These are phyloP conservation scores for Drosophila murphyi DNA, from an alignment of 1,140 invertebrate genomes.

Conservation along the genomic window DNA sequence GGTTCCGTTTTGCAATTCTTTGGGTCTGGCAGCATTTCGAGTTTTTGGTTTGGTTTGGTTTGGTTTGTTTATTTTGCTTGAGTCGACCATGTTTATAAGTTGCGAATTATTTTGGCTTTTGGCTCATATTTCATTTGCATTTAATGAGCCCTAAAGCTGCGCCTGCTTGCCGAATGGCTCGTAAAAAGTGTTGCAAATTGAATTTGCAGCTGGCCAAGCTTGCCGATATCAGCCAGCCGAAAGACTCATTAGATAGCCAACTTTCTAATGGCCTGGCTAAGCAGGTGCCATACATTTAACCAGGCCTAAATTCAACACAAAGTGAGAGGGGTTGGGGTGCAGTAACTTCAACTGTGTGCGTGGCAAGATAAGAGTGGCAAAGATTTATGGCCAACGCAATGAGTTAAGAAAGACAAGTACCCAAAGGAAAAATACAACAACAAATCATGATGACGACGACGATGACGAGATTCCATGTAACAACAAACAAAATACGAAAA, in stretches of 20 bases:
- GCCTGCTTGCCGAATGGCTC: conserved; percentile 14
- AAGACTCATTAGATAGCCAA: conserved; percentile 57
- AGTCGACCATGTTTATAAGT: conserved; percentile 24
- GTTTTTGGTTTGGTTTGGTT: not conserved
- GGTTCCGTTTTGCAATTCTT: conserved; percentile 5
- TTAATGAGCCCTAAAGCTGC: conserved; percentile 55
- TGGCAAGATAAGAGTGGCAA: conserved; percentile 76
- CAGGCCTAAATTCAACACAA: conserved; percentile 6
- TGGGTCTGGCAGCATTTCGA: not conserved
- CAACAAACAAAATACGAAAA: conserved; percentile 42
- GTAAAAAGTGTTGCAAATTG: conserved; percentile 59
- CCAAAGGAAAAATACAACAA: conserved; percentile 60
- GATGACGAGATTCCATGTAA: conserved; percentile 68
- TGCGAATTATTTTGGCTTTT: conserved; percentile 63
- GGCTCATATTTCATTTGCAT: conserved; percentile 64
- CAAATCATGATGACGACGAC: conserved; percentile 61
- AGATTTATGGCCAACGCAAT: conserved; percentile 84
- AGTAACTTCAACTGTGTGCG: conserved; percentile 51
- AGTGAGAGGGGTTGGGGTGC: not conserved
- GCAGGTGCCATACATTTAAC: conserved; percentile 71
- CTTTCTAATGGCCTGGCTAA: conserved; percentile 51
- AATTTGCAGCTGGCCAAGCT: conserved; percentile 48
- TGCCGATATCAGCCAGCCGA: not conserved
- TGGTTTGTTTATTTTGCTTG: conserved; percentile 14
- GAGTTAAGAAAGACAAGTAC: conserved; percentile 84